Evolutionary conservation across 2,888 invertebrate species (phyloP), one percentile per base, ranked within the genome.

Genomic region (Masnerella sp.): DNA sequence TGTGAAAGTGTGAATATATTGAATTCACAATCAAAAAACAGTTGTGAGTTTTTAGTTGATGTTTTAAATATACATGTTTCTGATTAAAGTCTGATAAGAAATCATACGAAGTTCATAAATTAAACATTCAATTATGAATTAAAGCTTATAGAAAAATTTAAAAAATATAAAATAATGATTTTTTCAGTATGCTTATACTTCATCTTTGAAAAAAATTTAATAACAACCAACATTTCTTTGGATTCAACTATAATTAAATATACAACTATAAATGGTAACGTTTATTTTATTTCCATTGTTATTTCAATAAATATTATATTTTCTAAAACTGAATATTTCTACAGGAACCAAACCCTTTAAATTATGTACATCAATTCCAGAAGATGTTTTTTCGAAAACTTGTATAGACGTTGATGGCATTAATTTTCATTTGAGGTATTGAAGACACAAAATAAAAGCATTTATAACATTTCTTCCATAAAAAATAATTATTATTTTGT

Each of bases 101-200:
- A n/a, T n/a, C n/a, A n/a, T n/a, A n/a, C n/a, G n/a, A n/a, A n/a
- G n/a, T n/a, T n/a, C n/a, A n/a, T n/a, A n/a, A n/a, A n/a, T n/a
- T n/a, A n/a, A n/a, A n/a, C n/a, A n/a, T n/a, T n/a, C n/a, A n/a
- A n/a, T n/a, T n/a, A n/a, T n/a, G n/a, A n/a, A n/a, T n/a, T n/a
- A n/a, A n/a, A n/a, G n/a, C n/a, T n/a, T n/a, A n/a, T n/a, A n/a
- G n/a, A n/a, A n/a, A n/a, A n/a, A n/a, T n/a, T n/a, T n/a, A n/a
- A n/a, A n/a, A n/a, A n/a, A n/a, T n/a, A n/a, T n/a, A n/a, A n/a
- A n/a, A n/a, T n/a, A 15, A 32, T 2, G 30, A 20, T 49, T 52
- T 30, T 62, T 75, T 4, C 59, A 86, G 85, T 86, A 18, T 86
- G 86, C 42, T 79, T 83, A 2, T 83, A 84, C 49, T 81, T 85